Evolutionary conservation across 2,113 vertebrate species (phyloP), one percentile per base, ranked within the genome.

Genomic region (Calyptommatus sinebrachiatus): DNA sequence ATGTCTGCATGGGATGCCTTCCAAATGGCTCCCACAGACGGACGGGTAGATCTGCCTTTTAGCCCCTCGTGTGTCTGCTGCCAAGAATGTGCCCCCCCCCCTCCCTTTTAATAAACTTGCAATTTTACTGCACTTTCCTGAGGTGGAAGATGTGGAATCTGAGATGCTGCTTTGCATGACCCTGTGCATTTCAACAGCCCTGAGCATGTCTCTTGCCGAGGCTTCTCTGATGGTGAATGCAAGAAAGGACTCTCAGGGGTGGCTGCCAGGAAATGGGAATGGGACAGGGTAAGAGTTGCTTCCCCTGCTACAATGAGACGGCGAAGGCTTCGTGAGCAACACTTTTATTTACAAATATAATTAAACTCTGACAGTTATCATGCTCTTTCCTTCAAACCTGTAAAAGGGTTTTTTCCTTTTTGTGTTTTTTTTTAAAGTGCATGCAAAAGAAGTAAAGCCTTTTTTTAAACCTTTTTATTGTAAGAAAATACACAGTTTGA

Each of bases 311-410:
- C 90, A 96, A 95, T 92, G 92, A 96, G 88, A 95, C 93, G 94
- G 92, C 89, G 35, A 57, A 95, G 90, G 85, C 91, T 6, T 91
- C 94, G 96, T 97, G 96, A 96, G 97, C 95, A 98, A 97, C 97
- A 96, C 96, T 98, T 96, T 98, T 99, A 99, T 99, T 99, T 98
- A 98, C 97, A 98, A 99, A 99, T 98, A 98, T 98, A 98, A 96
- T 97, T 98, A 97, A 98, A 98, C 97, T 98, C 96, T 97, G 97
- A 99, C 97, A 97, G 95, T 93, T 93, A 57, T 92, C 97, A 97
- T 97, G 97, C 97, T 96, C 95, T 95, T 57, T 94, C 94, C 95
- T 94, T 92, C 93, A 95, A 94, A 96, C 94, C 96, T 97, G 96
- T 96, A 97, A 96, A 95, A 94, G 84, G 89, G 83, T 80, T 87